Evolutionary conservation across 2,113 vertebrate genomes (phyloP).

Genomic region (Microcebus griseorufus): DNA sequence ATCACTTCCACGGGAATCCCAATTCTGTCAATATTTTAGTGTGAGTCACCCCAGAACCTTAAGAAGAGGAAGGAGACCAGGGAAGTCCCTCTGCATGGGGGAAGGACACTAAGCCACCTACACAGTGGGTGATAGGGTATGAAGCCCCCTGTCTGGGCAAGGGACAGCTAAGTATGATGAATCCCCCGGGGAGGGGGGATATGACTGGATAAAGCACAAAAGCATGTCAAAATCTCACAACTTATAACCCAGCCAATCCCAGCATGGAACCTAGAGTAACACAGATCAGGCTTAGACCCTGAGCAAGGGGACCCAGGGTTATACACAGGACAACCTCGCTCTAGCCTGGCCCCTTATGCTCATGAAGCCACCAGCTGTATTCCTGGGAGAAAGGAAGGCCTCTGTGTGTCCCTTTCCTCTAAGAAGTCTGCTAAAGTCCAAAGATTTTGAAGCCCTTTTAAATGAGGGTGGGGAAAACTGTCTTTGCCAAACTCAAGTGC

Average conservation of each 20-base stretch:
- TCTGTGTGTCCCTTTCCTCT: background rate
- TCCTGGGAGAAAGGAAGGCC: background rate
- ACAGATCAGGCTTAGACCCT: background rate
- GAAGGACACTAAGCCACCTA: background rate
- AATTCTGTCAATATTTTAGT: background rate
- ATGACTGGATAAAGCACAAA: background rate
- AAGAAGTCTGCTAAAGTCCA: background rate
- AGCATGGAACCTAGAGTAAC: background rate
- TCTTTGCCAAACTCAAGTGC: background rate
- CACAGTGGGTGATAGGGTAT: background rate
- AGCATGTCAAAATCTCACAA: background rate
- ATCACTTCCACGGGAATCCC: background rate
- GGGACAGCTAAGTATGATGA: background rate
- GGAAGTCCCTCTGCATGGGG: background rate
- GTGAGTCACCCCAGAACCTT: background rate
- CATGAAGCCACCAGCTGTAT: background rate
- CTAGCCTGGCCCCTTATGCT: background rate
- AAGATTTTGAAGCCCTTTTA: background rate
- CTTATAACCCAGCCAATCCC: background rate
- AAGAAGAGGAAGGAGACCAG: background rate
- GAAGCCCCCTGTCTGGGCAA: background rate
- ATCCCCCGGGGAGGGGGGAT: background rate
- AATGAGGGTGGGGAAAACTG: background rate
- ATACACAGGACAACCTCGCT: background rate
- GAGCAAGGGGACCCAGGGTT: accelerated